A percentile compares a stretch with the other conserved stretches of the same genome.
These are phyloP conservation scores for Masticophis lateralis DNA, from an alignment of 2,797 vertebrate species.

Conservation along the genomic window DNA sequence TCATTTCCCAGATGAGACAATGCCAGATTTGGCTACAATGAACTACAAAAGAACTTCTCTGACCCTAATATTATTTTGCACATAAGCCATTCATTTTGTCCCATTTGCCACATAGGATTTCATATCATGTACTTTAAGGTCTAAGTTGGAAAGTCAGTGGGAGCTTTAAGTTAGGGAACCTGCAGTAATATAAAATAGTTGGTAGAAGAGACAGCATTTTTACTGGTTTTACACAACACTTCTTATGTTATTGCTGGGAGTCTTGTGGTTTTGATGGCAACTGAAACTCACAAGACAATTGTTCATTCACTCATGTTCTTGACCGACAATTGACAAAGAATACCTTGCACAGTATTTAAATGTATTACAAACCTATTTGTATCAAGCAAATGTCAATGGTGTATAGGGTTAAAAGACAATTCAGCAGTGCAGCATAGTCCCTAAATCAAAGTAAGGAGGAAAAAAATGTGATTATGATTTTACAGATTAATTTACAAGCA, in stretches of 20 bases:
- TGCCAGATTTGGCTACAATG: background rate
- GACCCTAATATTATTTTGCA: background rate
- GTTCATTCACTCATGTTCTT: background rate
- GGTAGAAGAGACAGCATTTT: background rate
- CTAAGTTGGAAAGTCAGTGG: background rate
- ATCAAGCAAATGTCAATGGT: background rate
- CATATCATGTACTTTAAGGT: background rate
- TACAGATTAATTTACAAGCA: background rate
- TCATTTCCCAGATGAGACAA: background rate
- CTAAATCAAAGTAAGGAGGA: background rate
- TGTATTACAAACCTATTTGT: background rate
- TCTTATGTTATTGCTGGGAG: background rate
- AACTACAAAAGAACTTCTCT: background rate
- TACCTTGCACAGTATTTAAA: background rate
- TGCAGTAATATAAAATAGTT: background rate
- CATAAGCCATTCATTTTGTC: background rate
- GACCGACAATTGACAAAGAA: background rate
- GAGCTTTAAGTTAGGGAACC: background rate
- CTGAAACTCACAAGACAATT: background rate
- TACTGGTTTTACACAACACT: background rate
- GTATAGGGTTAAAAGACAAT: background rate
- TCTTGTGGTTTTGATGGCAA: background rate
- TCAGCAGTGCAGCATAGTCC: background rate
- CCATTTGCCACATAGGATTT: background rate
- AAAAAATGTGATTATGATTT: background rate